Conservation (phyloP, 2,797 vertebrate species). For the Mycteria americana region DNA sequence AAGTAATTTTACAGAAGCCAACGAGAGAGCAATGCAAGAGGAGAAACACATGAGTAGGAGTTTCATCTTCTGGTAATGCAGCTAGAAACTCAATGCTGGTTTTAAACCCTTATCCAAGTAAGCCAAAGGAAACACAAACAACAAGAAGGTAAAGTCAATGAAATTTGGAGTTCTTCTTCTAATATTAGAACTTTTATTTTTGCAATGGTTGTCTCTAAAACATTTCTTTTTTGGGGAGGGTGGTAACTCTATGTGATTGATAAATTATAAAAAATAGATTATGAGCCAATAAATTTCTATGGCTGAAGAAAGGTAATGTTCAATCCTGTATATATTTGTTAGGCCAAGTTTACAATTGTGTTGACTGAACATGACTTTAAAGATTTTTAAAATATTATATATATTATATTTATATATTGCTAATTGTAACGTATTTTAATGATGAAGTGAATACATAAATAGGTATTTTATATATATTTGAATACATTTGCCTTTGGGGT, state of each 20-base stretch:
- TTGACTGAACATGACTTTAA: background rate
- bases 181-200: background rate
- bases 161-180: background rate
- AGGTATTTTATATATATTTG: background rate
- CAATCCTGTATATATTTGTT: background rate
- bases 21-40: background rate
- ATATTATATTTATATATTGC: background rate
- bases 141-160: background rate
- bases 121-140: background rate
- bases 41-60: background rate
- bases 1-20: background rate
- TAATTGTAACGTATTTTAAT: background rate
- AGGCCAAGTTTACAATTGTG: background rate
- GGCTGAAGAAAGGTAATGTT: background rate
- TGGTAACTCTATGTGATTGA: background rate
- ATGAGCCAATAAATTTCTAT: background rate
- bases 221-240: background rate
- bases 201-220: background rate
- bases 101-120: background rate
- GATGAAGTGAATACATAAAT: background rate
- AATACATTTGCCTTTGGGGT: background rate
- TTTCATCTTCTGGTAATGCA: background rate
- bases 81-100: background rate
- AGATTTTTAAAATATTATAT: background rate
- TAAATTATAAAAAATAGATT: background rate